Evolutionary conservation across 2,113 vertebrate species (phyloP).

Genomic region (Daboia siamensis): DNA sequence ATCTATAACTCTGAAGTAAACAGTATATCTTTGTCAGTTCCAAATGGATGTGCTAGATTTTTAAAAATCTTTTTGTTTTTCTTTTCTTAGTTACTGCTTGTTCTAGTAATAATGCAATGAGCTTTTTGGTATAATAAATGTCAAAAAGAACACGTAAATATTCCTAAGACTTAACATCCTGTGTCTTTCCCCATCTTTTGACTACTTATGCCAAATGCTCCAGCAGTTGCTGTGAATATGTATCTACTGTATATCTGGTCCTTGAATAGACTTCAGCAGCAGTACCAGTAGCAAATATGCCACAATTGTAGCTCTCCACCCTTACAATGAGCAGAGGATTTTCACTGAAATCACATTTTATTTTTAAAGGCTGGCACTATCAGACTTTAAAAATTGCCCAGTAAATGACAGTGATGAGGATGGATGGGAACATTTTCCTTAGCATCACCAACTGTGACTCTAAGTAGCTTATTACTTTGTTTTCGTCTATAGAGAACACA

Average conservation of each 20-base stretch:
- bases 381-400: conserved; percentile 16
- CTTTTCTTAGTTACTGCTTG: not conserved
- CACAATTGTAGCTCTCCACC: not conserved
- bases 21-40: not conserved
- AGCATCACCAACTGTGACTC: not conserved
- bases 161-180: not conserved
- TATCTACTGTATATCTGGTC: not conserved
- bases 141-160: not conserved
- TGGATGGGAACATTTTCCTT: conserved; percentile 14
- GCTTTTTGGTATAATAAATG: not conserved
- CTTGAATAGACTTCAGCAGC: not conserved
- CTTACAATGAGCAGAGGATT: conserved; percentile 9
- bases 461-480: conserved; percentile 27
- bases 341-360: conserved; percentile 2
- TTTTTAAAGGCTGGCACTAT: not conserved
- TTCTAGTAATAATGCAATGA: not conserved
- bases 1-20: not conserved
- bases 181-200: not conserved
- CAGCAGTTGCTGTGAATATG: not conserved
- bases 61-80: not conserved
- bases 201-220: not conserved
- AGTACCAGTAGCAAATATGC: not conserved
- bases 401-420: conserved; percentile 27
- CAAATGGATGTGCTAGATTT: not conserved
- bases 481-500: conserved; percentile 1